Evolutionary conservation across 2,113 vertebrate genomes (phyloP).

Genomic region (Melanocharis versteri): DNA sequence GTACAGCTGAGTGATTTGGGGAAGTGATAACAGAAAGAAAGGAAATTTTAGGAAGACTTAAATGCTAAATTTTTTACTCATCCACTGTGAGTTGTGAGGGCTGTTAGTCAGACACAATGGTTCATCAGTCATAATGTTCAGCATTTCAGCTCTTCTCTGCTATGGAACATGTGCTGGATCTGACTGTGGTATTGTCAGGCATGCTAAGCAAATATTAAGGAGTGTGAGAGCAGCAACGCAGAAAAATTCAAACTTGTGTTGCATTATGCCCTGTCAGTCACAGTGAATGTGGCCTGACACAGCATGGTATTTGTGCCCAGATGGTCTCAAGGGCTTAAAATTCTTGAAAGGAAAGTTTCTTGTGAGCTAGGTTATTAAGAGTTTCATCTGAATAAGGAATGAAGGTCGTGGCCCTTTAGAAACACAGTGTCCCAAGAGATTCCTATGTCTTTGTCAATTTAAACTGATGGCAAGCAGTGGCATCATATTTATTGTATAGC

Average conservation of each 20-base stretch:
- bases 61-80: background rate
- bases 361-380: background rate
- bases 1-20: background rate
- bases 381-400: background rate
- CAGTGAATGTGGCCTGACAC: slow-evolving; percentile 8
- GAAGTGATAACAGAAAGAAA: background rate
- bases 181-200: background rate
- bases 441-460: background rate
- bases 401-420: background rate
- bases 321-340: slow-evolving; percentile 20
- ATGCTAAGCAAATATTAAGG: background rate
- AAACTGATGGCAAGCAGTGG: slow-evolving; percentile 4
- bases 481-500: slow-evolving; percentile 7
- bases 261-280: slow-evolving; percentile 25
- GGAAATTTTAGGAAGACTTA: background rate
- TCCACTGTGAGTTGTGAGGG: background rate
- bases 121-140: background rate
- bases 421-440: background rate
- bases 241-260: slow-evolving; percentile 13
- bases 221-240: slow-evolving; percentile 1
- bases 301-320: background rate
- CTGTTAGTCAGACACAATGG: background rate
- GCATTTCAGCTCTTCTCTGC: background rate
- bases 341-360: slow-evolving; percentile 21
- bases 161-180: background rate